Base-by-base conservation (phyloP, 2,113 vertebrate genomes). In the Scopus umbretta region DNA sequence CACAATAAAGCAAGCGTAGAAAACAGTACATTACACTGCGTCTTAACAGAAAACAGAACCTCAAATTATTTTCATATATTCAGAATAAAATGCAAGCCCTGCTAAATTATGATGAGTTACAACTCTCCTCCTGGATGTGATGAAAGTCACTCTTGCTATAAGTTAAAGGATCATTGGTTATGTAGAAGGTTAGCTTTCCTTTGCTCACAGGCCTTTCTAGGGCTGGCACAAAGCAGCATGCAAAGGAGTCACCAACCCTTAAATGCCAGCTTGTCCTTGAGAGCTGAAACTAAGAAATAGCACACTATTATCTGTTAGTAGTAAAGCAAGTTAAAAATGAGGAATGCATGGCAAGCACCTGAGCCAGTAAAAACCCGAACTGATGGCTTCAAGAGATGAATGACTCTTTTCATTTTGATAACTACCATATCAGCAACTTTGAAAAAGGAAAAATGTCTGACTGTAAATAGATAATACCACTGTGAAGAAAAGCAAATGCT, bases 211-310 rank as follows among this genome's bases (percentile, higher is more conserved):
- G 84, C 40, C 47, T 43, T 92, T 45, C 47, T n/a, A 45, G 58
- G 91, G n/a, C 82, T 94, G 92, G 49, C 84, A 76, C 50, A 88
- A 62, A 76, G 42, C 49, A 83, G 58, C 29, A 2, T 8, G 27
- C 38, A 80, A 67, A 85, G n/a, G 30, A 81, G 22, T 50, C 72
- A 95, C 58, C 81, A 88, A 63, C 50, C 66, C 74, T 82, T 86
- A 87, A 94, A 92, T 71, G 65, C 63, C 81, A 88, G 19, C 45
- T 62, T 82, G 89, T 85, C 84, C 74, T 92, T 95, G 78, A 80
- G 53, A 94, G 45, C 45, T 89, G 62, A 75, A 53, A 26, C 29
- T 72, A 76, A 61, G 65, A 81, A 79, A 84, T 16, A 55, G 32
- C 1, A 1, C 43, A 19, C 15, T 73, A 22, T 72, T 62, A 67